These are phyloP conservation scores for Rhadina sibilatrix DNA, from an alignment of 2,113 vertebrate species.

Conservation along the genomic window DNA sequence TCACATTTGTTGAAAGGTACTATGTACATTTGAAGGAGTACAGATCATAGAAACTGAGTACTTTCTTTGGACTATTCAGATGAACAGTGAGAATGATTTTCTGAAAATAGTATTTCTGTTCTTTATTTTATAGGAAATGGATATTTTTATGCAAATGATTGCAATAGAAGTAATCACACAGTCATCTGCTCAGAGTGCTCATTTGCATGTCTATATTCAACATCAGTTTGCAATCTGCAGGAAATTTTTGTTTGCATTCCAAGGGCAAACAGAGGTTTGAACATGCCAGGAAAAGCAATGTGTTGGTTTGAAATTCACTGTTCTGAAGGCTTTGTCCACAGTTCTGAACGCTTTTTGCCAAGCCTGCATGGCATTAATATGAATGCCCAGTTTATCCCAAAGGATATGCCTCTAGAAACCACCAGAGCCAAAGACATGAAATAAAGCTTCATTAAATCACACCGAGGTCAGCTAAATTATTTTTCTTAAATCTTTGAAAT, in stretches of 20 bases:
- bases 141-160: not conserved
- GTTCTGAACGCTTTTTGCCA: too few relatives aligned
- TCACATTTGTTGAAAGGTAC: not conserved
- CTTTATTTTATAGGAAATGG: not conserved
- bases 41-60: not conserved
- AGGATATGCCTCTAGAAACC: not conserved
- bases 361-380: not conserved
- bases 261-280: not conserved
- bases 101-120: not conserved
- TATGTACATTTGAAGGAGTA: not conserved
- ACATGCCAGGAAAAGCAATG: not conserved
- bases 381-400: not conserved
- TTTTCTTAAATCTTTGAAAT: not conserved
- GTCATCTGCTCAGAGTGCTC: not conserved
- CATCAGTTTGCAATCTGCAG: not conserved
- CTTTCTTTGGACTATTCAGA: not conserved
- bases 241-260: constrained; percentile 14
- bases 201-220: constrained; percentile 34
- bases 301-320: not conserved
- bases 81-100: not conserved
- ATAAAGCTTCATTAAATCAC: not conserved
- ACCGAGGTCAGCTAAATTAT: not conserved
- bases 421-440: not conserved
- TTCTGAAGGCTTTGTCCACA: not conserved
- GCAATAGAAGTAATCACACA: not conserved